Percentiles rank a stretch among this genome's conserved stretches.
phyloP scores from a whole-genome alignment of 2,113 vertebrate genomes.

The Psophia crepitans region DNA sequence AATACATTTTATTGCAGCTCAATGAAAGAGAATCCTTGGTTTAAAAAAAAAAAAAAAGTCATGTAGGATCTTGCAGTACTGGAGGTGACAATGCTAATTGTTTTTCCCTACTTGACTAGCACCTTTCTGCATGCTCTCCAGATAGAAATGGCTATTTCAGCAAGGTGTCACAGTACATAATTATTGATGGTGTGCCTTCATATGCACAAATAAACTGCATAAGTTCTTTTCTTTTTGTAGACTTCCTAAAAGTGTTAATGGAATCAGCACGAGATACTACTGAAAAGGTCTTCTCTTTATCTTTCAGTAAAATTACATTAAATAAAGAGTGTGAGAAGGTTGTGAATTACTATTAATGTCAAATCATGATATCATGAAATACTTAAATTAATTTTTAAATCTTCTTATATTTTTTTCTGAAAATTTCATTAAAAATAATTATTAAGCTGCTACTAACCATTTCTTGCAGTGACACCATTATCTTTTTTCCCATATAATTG shows the following conservation, averaged over 20 bases:
- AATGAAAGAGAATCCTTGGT: background rate
- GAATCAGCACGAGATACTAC: background rate
- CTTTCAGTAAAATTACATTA: background rate
- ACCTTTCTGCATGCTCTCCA: background rate
- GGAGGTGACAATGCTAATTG: background rate
- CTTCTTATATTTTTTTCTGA: background rate
- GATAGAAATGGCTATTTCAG: background rate
- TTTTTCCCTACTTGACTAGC: background rate
- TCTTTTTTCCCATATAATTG: background rate
- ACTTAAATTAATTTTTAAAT: background rate
- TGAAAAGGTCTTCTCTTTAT: background rate
- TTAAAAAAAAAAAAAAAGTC: background rate
- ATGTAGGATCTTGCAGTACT: background rate
- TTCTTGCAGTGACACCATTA: background rate
- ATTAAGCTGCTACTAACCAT: background rate
- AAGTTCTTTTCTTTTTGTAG: background rate
- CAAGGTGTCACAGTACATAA: background rate
- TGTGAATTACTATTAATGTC: background rate
- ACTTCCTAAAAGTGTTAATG: background rate
- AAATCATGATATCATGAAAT: background rate
- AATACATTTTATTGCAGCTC: background rate
- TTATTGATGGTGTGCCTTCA: background rate
- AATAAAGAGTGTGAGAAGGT: background rate
- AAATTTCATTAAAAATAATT: background rate
- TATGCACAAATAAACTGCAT: background rate